Evolutionary conservation across 2,113 vertebrate genomes (phyloP).

Genomic region (Chinchilla lanigera): DNA sequence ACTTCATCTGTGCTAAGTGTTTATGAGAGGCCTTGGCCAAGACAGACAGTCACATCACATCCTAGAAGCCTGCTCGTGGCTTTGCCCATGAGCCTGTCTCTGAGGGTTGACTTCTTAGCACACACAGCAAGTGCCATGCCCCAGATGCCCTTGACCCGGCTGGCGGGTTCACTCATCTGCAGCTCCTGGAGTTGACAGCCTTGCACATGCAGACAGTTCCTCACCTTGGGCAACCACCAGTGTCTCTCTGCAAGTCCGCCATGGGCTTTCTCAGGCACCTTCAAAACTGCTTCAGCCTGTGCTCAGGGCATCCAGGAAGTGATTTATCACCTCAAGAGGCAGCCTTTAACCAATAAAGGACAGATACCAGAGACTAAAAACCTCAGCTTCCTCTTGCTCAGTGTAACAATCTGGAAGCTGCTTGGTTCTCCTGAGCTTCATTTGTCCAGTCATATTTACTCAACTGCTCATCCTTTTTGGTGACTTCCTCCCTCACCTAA

Average conservation of each 20-base stretch:
- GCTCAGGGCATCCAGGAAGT: not conserved
- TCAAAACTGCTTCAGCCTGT: not conserved
- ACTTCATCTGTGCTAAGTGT: not conserved
- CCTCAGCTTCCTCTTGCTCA: not conserved
- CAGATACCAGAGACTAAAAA: not conserved
- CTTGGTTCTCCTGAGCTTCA: not conserved
- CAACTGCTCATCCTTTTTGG: not conserved
- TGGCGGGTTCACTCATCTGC: not conserved
- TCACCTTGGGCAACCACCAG: not conserved
- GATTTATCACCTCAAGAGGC: not conserved
- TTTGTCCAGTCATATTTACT: not conserved
- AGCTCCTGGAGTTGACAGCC: not conserved
- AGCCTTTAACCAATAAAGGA: not conserved
- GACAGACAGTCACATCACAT: not conserved
- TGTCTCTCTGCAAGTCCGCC: not conserved
- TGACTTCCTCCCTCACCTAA: not conserved
- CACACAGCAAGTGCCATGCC: not conserved
- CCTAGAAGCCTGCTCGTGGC: not conserved
- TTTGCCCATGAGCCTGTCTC: not conserved
- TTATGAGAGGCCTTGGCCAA: slow-evolving; percentile 8
- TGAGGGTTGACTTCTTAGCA: not conserved
- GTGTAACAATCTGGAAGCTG: not conserved
- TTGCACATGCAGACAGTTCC: not conserved
- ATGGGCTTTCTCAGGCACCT: not conserved
- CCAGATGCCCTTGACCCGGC: not conserved